phyloP scores from a whole-genome alignment of 1,140 invertebrate genomes.

The Drosophila nigrodunni region DNA sequence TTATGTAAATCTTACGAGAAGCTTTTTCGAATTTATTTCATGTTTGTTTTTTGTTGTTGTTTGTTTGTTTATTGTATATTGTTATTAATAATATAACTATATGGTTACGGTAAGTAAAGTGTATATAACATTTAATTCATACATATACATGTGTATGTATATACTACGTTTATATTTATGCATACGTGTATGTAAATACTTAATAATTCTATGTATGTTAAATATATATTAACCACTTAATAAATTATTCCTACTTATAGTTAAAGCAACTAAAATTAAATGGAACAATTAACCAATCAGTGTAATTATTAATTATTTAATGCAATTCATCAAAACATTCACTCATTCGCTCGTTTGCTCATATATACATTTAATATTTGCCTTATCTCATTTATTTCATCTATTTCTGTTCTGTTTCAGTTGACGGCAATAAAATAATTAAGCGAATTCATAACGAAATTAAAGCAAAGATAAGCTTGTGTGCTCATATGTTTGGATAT shows the following conservation, averaged over 20 bases:
- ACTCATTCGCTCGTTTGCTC: no score
- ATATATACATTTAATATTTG: conserved; percentile 1
- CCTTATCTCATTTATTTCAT: neutral
- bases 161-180: conserved; percentile 18
- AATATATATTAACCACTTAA: conserved; percentile 20
- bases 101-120: conserved; percentile 24
- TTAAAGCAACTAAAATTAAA: conserved; percentile 24
- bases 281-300: conserved; percentile 50
- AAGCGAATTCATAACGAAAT: neutral
- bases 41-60: conserved; percentile 5
- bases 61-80: conserved; percentile 14
- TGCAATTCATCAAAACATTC: conserved; percentile 5
- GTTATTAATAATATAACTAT: conserved; percentile 30
- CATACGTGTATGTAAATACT: conserved; percentile 24
- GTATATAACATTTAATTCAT: conserved; percentile 16
- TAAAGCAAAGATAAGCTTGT: neutral
- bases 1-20: conserved; percentile 20
- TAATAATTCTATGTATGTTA: conserved; percentile 18
- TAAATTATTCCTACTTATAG: conserved; percentile 31
- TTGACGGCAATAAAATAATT: neutral
- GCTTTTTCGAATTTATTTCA: neutral
- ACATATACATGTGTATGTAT: conserved; percentile 8
- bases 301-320: conserved; percentile 20
- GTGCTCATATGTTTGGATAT: neutral
- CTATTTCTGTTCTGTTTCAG: neutral